Evolutionary conservation across 2,888 invertebrate species (phyloP).

Genomic region (Ferrisia virgata): DNA sequence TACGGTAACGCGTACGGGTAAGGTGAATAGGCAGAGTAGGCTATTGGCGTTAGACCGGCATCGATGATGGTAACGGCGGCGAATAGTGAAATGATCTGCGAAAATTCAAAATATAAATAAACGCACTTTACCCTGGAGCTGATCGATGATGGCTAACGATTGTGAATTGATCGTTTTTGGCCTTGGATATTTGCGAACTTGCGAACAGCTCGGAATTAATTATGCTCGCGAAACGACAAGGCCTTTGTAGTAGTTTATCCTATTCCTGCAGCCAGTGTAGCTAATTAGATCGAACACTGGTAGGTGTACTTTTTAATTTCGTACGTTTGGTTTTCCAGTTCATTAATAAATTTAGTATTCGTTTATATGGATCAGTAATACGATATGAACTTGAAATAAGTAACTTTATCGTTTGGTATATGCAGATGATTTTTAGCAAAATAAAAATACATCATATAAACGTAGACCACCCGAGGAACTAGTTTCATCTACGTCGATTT

Average conservation of each 20-base stretch:
- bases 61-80: slow-evolving; percentile 6
- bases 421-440: not conserved
- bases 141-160: no score
- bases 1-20: slow-evolving; percentile 30
- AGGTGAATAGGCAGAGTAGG: slow-evolving; percentile 16
- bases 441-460: no score
- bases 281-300: not conserved
- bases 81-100: not conserved
- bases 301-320: not conserved
- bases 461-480: not conserved
- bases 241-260: not conserved
- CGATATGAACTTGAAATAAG: slow-evolving; percentile 17
- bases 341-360: not conserved
- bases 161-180: not conserved
- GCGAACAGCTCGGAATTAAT: not conserved
- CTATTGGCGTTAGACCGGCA: not conserved
- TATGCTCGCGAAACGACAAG: not conserved
- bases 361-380: not conserved
- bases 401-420: not conserved
- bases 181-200: not conserved
- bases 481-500: not conserved
- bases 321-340: not conserved
- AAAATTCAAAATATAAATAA: not conserved
- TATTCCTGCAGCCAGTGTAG: no score
- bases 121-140: no score